A percentile compares a stretch with the other conserved stretches of the same genome.
Conservation (phyloP, 2,113 vertebrate genomes). For the Cathartes aura region DNA sequence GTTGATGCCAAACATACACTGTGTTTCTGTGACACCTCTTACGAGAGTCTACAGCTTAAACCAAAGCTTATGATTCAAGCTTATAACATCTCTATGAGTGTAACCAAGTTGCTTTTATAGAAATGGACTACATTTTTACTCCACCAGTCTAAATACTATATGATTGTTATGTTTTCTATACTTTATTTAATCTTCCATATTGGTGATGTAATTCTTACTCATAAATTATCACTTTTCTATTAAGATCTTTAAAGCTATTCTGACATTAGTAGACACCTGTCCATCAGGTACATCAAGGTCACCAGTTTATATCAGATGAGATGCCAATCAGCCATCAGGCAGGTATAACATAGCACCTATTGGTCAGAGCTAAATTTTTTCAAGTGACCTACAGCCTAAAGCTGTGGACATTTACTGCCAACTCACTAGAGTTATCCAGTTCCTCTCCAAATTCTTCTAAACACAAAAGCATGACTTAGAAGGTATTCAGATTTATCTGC, state of each 20-base stretch:
- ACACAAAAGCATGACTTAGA: constrained; percentile 14
- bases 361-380: background rate
- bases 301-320: background rate
- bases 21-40: background rate
- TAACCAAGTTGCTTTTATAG: background rate
- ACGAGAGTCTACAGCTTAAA: background rate
- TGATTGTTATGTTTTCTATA: background rate
- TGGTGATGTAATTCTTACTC: background rate
- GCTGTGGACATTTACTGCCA: background rate
- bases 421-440: background rate
- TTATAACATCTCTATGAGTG: background rate
- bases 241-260: background rate
- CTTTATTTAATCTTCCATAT: background rate
- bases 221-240: background rate
- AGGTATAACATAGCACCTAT: background rate
- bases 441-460: constrained; percentile 24
- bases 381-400: background rate
- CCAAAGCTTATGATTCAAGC: background rate
- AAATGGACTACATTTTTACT: background rate
- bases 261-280: background rate
- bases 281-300: background rate
- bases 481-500: constrained; percentile 57
- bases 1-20: background rate
- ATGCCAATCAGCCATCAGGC: background rate
- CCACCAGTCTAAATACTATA: background rate